Conservation (phyloP, 2,113 vertebrate species). For the Plectropomus leopardus region DNA sequence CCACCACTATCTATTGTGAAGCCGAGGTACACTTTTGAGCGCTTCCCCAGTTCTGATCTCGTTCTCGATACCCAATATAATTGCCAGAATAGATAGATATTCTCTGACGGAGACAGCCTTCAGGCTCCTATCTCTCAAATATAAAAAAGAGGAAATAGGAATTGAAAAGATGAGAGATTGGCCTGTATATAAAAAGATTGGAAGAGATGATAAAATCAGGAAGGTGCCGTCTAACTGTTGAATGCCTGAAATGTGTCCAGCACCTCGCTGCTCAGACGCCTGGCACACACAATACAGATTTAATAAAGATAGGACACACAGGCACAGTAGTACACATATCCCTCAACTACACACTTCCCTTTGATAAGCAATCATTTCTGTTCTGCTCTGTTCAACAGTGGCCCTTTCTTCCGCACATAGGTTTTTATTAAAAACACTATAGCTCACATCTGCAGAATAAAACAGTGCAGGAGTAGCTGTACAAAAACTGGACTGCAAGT, state of each 20-base stretch:
- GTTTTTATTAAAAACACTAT: constrained; percentile 56
- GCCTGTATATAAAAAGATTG: constrained; percentile 31
- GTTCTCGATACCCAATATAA: neutral
- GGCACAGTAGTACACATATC: neutral
- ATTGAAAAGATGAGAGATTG: constrained; percentile 48
- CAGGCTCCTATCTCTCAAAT: constrained; percentile 23
- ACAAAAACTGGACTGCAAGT: neutral
- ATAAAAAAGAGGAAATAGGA: constrained; percentile 24
- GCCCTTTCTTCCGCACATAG: constrained; percentile 19
- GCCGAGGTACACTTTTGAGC: neutral
- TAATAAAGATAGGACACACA: constrained; percentile 68
- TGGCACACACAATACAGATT: constrained; percentile 55
- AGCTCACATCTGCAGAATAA: constrained; percentile 21
- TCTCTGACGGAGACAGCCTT: constrained; percentile 28
- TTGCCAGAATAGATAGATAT: constrained; percentile 42
- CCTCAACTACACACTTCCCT: constrained; percentile 47
- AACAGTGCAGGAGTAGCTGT: constrained; percentile 1
- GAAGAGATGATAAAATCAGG: constrained; percentile 30
- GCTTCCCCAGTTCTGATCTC: neutral
- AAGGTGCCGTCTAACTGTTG: constrained; percentile 15
- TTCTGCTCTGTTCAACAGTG: constrained; percentile 37
- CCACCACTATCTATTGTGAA: neutral
- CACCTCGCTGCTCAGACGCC: constrained; percentile 20
- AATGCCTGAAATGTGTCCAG: constrained; percentile 46
- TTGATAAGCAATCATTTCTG: constrained; percentile 53